Percentiles rank a stretch among this genome's conserved stretches.
Conservation (phyloP, 2,888 invertebrate species). For the Lutraria lutraria region DNA sequence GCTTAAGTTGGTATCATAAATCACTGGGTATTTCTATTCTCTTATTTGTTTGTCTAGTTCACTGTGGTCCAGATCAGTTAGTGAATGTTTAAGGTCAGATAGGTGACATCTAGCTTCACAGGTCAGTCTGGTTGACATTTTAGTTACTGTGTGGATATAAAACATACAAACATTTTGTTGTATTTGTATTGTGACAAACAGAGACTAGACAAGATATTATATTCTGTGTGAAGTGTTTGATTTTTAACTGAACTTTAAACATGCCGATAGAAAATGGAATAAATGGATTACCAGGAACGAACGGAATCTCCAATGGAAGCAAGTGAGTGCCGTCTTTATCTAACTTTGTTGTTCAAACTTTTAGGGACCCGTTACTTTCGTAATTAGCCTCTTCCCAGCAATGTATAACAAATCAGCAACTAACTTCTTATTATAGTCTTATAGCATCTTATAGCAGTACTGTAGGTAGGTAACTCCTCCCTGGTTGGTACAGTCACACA, state of each 20-base stretch:
- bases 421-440: no score
- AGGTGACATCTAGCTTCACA: neutral
- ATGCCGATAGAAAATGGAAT: constrained; percentile 34
- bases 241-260: neutral
- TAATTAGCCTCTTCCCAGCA: no score
- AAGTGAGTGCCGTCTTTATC: constrained; percentile 40
- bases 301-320: constrained; percentile 42
- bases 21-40: neutral
- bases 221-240: neutral
- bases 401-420: no score
- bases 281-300: constrained; percentile 7
- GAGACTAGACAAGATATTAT: neutral
- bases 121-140: no score
- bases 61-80: neutral
- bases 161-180: neutral
- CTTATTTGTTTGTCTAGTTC: neutral
- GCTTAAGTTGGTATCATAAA: constrained; percentile 12
- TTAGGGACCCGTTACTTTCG: neutral
- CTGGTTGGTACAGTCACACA: no score
- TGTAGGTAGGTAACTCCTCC: no score
- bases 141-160: neutral
- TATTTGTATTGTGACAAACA: neutral
- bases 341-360: neutral
- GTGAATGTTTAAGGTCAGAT: neutral
- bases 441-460: no score